These are phyloP conservation scores for Tromatobia lineatoria DNA, from an alignment of 2,888 invertebrate species.

Conservation along the genomic window DNA sequence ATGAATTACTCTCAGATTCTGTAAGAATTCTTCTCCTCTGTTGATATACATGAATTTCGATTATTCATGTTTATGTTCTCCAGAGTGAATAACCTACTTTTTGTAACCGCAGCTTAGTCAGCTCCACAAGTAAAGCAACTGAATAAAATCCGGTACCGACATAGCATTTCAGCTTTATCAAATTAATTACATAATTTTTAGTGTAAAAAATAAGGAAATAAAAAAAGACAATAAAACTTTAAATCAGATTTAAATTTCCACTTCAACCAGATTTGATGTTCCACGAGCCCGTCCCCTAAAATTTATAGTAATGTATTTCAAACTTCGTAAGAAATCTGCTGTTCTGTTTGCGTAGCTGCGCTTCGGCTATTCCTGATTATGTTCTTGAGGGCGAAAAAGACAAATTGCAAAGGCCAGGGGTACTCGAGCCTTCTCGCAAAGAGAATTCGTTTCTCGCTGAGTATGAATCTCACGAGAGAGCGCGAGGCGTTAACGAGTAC, in stretches of 20 bases:
- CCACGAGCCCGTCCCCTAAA: neutral
- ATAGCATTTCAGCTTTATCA: neutral
- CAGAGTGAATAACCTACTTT: too few relatives aligned
- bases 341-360: too few relatives aligned
- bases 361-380: neutral
- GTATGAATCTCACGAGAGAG: constrained; percentile 23
- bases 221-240: neutral
- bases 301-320: neutral
- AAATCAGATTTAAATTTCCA: neutral
- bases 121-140: too few relatives aligned
- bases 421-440: neutral
- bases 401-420: constrained; percentile 15
- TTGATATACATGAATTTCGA: too few relatives aligned
- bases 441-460: constrained; percentile 12
- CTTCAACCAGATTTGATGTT: neutral
- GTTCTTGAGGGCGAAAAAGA: constrained; percentile 7
- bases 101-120: too few relatives aligned
- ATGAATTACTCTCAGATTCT: too few relatives aligned
- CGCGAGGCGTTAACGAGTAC: constrained; percentile 41
- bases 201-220: neutral
- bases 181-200: neutral
- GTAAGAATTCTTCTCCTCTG: too few relatives aligned
- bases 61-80: too few relatives aligned
- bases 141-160: too few relatives aligned
- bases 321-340: too few relatives aligned